Conservation (phyloP, 2,888 invertebrate species). For the Scaptomyza cyrtandrae region DNA sequence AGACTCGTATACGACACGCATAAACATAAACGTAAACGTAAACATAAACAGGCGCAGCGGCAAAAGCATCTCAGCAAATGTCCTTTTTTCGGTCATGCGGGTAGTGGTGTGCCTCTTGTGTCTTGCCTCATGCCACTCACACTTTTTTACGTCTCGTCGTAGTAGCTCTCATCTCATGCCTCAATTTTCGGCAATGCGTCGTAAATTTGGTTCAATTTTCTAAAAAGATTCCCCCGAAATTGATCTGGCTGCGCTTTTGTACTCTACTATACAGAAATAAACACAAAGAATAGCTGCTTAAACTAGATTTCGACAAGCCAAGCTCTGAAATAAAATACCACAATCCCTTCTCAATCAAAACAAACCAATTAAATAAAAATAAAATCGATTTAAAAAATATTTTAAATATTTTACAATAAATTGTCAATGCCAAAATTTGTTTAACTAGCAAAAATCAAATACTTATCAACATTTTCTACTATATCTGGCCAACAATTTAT, state of each 20-base stretch:
- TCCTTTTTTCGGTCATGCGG: slow-evolving; percentile 67
- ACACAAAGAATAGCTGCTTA: slow-evolving; percentile 9
- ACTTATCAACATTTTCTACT: neutral
- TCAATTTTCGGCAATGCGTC: slow-evolving; percentile 51
- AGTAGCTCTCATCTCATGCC: slow-evolving; percentile 21
- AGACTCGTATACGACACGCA: slow-evolving; percentile 28
- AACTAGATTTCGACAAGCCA: too few species aligned
- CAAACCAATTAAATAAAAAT: neutral
- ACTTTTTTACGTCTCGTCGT: neutral
- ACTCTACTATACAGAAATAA: slow-evolving; percentile 11
- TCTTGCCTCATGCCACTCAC: neutral
- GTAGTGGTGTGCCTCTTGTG: slow-evolving; percentile 3
- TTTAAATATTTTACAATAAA: slow-evolving; percentile 13
- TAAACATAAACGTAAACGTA: slow-evolving; percentile 75
- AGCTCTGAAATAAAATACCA: neutral
- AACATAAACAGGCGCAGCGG: slow-evolving; percentile 68
- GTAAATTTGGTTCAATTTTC: slow-evolving; percentile 75
- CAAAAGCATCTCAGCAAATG: slow-evolving; percentile 60
- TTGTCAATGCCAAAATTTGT: slow-evolving; percentile 1
- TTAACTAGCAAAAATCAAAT: neutral
- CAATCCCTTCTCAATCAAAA: neutral
- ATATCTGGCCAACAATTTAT: neutral
- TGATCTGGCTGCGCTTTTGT: slow-evolving; percentile 38
- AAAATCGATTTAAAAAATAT: neutral
- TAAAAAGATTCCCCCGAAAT: slow-evolving; percentile 67